Evolutionary conservation across 2,797 vertebrate genomes (phyloP).

Genomic region (Parauchenoglanis punctatus): DNA sequence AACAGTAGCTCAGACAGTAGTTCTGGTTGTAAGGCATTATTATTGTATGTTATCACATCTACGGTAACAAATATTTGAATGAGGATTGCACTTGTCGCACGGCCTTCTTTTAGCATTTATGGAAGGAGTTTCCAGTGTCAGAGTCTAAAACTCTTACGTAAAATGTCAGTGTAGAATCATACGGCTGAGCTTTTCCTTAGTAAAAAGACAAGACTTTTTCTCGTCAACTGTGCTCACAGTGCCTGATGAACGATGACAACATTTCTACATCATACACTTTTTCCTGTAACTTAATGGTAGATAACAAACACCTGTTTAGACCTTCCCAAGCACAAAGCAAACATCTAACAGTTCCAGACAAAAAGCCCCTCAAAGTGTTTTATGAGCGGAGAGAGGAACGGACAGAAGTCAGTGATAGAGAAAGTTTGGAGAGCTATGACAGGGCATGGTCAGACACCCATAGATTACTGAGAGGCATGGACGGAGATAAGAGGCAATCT

Average conservation of each 20-base stretch:
- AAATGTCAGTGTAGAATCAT: neutral
- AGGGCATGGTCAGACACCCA: conserved; percentile 31
- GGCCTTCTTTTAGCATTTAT: neutral
- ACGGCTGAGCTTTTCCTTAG: neutral
- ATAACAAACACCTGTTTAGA: neutral
- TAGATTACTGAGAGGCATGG: conserved; percentile 47
- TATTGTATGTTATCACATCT: neutral
- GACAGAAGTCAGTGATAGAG: conserved; percentile 27
- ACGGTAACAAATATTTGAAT: neutral
- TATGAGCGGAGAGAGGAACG: conserved; percentile 15
- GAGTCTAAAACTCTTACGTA: neutral
- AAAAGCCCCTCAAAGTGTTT: conserved; percentile 34
- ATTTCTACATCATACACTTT: neutral
- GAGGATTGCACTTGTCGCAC: neutral
- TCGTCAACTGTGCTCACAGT: neutral
- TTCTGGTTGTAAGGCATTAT: neutral
- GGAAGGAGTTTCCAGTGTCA: neutral
- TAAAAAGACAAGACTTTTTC: neutral
- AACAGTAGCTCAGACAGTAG: neutral
- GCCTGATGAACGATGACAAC: neutral
- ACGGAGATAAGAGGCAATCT: conserved; percentile 50
- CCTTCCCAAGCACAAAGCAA: neutral
- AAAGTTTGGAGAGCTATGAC: conserved; percentile 23
- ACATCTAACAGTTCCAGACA: conserved; percentile 14
- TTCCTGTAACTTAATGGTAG: conserved; percentile 4